phyloP scores from a whole-genome alignment of 2,113 vertebrate genomes.

The Recurvirostra avosetta region DNA sequence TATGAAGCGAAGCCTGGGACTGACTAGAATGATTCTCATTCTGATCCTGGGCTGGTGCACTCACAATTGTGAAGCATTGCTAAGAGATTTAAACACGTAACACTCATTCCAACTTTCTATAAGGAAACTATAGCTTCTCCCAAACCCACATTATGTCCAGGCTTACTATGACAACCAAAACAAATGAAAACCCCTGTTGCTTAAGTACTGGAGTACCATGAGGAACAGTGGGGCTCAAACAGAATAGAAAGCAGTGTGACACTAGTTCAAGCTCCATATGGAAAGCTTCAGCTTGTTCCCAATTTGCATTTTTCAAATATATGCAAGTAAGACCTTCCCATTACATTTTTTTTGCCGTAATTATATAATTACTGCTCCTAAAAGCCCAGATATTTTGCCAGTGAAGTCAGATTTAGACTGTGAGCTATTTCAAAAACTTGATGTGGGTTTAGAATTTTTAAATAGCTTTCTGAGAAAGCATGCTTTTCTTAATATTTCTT shows the following conservation, averaged over 20 bases:
- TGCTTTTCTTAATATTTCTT: neutral
- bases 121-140: neutral
- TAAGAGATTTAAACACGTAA: neutral
- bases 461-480: neutral
- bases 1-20: accelerated
- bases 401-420: neutral
- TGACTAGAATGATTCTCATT: neutral
- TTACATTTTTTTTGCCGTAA: neutral
- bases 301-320: neutral
- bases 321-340: neutral
- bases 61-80: neutral
- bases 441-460: neutral
- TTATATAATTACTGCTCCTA: neutral
- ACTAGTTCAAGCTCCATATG: neutral
- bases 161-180: neutral
- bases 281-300: neutral
- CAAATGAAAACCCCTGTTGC: neutral
- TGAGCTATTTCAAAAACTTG: neutral
- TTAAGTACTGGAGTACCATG: accelerated
- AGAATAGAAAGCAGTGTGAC: neutral
- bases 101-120: neutral
- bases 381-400: neutral
- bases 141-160: accelerated
- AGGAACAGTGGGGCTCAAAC: neutral
- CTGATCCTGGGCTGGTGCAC: accelerated